Percentiles rank a stretch among this genome's conserved stretches.
phyloP scores from a whole-genome alignment of 2,888 invertebrate species.

The Drosophila melanosoma region DNA sequence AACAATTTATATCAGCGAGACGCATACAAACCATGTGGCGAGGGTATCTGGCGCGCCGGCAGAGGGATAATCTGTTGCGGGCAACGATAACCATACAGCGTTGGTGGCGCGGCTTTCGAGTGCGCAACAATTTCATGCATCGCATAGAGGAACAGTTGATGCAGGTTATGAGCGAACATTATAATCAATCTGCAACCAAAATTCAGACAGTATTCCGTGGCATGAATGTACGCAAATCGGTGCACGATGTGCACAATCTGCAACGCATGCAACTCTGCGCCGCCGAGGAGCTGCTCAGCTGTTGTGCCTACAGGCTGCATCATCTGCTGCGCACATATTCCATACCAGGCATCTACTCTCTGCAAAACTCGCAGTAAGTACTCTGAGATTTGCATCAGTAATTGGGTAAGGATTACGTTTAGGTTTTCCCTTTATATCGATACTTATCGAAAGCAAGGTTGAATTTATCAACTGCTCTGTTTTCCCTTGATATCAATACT shows the following conservation, averaged over 20 bases:
- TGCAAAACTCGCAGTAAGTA: slow-evolving; percentile 76
- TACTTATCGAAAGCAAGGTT: no score
- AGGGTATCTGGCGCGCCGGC: slow-evolving; percentile 44
- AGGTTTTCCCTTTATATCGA: no score
- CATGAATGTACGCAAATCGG: slow-evolving; percentile 67
- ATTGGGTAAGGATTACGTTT: no score
- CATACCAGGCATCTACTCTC: slow-evolving; percentile 81
- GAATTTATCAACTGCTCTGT: no score
- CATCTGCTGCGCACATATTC: slow-evolving; percentile 73
- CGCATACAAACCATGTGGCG: slow-evolving; percentile 73
- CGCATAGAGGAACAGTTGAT: slow-evolving; percentile 63
- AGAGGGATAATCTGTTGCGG: slow-evolving; percentile 1
- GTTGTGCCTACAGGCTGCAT: slow-evolving; percentile 79
- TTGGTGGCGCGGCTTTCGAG: slow-evolving; percentile 77
- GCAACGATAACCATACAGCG: slow-evolving; percentile 71
- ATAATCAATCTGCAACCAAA: slow-evolving; percentile 58
- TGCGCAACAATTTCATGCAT: slow-evolving; percentile 17
- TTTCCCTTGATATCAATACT: background rate
- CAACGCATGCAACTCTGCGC: slow-evolving; percentile 63
- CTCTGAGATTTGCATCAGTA: background rate
- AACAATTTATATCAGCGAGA: slow-evolving; percentile 74
- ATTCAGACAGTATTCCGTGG: slow-evolving; percentile 82
- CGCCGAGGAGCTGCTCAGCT: slow-evolving; percentile 79
- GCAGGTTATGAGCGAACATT: slow-evolving; percentile 43
- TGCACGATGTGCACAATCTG: slow-evolving; percentile 77